Evolutionary conservation across 2,113 vertebrate genomes (phyloP), one percentile per base, ranked within the genome.

Genomic region (Emydocephalus ijimae): DNA sequence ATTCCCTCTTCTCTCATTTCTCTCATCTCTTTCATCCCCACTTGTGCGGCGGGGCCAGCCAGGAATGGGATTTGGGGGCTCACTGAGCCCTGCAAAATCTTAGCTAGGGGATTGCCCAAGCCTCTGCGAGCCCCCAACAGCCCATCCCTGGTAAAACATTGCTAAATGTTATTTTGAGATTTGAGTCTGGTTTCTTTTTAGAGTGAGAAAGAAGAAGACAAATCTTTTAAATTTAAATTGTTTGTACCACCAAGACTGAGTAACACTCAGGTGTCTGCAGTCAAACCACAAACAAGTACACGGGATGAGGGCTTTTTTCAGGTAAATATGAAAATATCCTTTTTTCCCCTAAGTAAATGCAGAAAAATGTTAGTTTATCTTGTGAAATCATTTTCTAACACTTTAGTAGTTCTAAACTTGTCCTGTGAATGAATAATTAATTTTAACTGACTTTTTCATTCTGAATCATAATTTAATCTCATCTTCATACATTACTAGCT

Each of bases 201-300:
- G 92, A 15, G 2, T 23, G 23, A n/a, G 6, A 56, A 61, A 34
- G 74, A 96, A 8, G 93, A 92, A 29, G 92, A 93, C 59, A 96
- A 61, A 14, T 89, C 92, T 0, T 95, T 96, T 87, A 92, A 92
- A 8, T 3, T 87, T 90, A 92, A 91, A 12, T 3, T 89, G 24
- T 96, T 97, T 39, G 87, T 97, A 57, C 95, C 97, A 18, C 96
- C 96, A 54, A 96, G 95, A 1, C 90, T 96, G 29, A 95, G 89
- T 85, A 64, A 93, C 0, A 94, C 96, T 0, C 97, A 96, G n/a
- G 91, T 96, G 52, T 95, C 96, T 88, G 96, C 95, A 0, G 96
- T 96, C 1, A 97, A 96, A 85, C 95, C 96, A 0, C 97, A 96
- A 89, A 18, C 95, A 24, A 95, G 89, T 26, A 7, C 85, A 48